phyloP scores from a whole-genome alignment of 2,113 vertebrate genomes.

The Lonchura striata region DNA sequence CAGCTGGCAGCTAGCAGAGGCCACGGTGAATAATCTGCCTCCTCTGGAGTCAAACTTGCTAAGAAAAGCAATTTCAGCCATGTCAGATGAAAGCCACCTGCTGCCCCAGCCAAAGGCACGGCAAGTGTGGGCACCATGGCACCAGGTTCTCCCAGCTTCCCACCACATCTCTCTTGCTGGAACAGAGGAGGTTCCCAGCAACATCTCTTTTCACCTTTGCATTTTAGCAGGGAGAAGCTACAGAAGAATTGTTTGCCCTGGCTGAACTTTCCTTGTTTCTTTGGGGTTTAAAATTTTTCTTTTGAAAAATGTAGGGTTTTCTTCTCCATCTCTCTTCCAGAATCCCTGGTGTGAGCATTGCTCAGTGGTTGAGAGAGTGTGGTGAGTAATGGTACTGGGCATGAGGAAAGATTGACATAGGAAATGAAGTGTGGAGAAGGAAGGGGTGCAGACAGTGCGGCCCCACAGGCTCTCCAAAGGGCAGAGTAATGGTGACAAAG shows the following conservation, averaged over 20 bases:
- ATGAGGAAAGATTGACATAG: not conserved
- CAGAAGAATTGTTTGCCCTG: not conserved
- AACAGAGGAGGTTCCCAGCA: not conserved
- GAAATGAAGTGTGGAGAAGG: not conserved
- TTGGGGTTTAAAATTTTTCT: not conserved
- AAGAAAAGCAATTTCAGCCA: not conserved
- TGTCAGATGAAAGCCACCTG: not conserved
- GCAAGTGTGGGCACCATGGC: not conserved
- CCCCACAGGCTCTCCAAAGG: not conserved
- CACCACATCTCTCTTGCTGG: not conserved
- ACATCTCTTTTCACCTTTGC: not conserved
- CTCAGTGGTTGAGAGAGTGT: not conserved
- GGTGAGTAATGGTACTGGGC: not conserved
- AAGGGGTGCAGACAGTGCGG: not conserved
- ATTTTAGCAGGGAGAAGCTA: not conserved
- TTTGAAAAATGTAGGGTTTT: not conserved
- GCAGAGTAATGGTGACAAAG: not conserved
- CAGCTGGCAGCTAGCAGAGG: slow-evolving; percentile 52
- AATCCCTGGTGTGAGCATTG: not conserved
- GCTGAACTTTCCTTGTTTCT: not conserved
- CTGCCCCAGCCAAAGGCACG: not conserved
- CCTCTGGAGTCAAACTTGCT: not conserved
- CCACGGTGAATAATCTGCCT: not conserved
- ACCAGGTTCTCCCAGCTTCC: not conserved
- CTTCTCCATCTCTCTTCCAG: not conserved